A percentile compares a stretch with the other conserved stretches of the same genome.
Evolutionary conservation across 2,888 invertebrate genomes (phyloP).

Genomic region (Torymus aiolomorphi): DNA sequence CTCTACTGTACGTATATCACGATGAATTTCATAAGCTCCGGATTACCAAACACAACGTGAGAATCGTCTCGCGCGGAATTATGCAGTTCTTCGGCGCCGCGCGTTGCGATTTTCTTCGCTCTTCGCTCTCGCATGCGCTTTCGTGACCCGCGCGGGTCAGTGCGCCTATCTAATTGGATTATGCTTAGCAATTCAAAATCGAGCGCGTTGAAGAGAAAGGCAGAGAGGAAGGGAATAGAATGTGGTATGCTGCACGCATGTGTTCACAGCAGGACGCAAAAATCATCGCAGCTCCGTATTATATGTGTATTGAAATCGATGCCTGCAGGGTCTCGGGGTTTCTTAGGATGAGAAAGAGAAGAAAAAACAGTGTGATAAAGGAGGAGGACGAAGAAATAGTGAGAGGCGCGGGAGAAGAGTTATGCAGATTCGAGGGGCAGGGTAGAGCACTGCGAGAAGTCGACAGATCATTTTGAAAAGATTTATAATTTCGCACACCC

Average conservation of each 20-base stretch:
- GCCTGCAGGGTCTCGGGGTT: too few relatives aligned
- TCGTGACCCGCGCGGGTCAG: conserved; percentile 60
- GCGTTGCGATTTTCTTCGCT: conserved; percentile 1
- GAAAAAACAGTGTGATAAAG: too few relatives aligned
- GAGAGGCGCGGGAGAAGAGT: background rate
- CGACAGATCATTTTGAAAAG: background rate
- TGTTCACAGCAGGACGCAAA: background rate
- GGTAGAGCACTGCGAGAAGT: background rate
- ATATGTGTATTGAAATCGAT: too few relatives aligned
- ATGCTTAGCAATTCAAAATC: conserved; percentile 50
- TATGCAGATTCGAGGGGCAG: background rate
- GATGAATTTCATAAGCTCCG: background rate
- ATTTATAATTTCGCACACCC: conserved; percentile 12
- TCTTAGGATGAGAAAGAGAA: too few relatives aligned
- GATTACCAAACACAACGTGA: background rate
- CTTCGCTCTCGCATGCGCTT: conserved; percentile 24
- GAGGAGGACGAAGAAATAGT: too few relatives aligned
- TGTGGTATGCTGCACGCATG: background rate
- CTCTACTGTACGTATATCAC: background rate
- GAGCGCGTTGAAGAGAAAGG: background rate
- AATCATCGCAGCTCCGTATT: too few relatives aligned
- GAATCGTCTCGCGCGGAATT: background rate
- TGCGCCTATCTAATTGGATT: conserved; percentile 64
- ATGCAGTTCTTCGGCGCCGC: background rate
- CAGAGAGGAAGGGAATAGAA: background rate